Evolutionary conservation across 2,888 invertebrate genomes (phyloP), one percentile per base, ranked within the genome.

Genomic region (Stenodema calcarata): DNA sequence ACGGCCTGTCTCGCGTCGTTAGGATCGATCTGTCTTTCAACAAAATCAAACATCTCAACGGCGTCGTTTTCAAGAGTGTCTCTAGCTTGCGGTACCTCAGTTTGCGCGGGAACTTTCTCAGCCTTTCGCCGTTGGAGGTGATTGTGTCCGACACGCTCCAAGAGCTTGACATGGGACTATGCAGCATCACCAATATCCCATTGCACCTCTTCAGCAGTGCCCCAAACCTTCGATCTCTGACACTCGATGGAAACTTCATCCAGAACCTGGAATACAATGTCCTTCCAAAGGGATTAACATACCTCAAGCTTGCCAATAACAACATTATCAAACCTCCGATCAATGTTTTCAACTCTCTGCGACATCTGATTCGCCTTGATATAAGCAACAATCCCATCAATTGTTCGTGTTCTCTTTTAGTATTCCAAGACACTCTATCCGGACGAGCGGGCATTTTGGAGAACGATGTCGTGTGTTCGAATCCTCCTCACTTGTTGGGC

Each of bases 41-140:
- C 28, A 86, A 87, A 12, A 88, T 90, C 14, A 86, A 88, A 70
- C 88, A 88, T 42, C 47, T 90, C 6, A 88, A 89, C 79, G 88
- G 89, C 1, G 82, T 87, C 16, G 88, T 89, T 27, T 89, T 89
- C 69, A 87, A 88, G 79, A 76, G 87, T 35, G 42, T 87, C 90
- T 91, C 75, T 90, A 90, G 87, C 88, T 90, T 86, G 91, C 88
- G 85, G 12, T 91, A 12, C 90, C 90, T 81, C 90, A 91, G n/a
- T 90, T 90, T 62, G 88, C 91, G 88, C 92, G 92, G 93, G 89
- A 93, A 83, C 90, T 91, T 87, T 11, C 69, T 89, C 91, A 70
- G 87, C 91, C 62, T 89, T 14, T 87, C 86, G 12, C 86, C 87
- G 12, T 86, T 88, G 62, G 86, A 88, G 28, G 88, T 88, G 1